A percentile compares a stretch with the other conserved stretches of the same genome.
These are phyloP conservation scores for Phasia obesa DNA, from an alignment of 2,888 invertebrate genomes.

Conservation along the genomic window DNA sequence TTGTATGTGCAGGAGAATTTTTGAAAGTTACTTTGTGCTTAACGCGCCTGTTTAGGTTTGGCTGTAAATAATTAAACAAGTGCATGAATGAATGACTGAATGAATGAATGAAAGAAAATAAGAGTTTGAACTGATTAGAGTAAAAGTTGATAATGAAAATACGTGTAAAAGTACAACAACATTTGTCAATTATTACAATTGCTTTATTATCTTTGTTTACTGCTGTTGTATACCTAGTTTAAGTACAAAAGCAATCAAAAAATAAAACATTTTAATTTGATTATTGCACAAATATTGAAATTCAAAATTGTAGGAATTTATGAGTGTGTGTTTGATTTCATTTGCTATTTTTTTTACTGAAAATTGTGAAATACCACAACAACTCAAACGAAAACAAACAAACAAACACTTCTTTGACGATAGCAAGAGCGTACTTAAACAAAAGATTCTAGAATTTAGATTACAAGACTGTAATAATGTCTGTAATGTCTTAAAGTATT, in stretches of 20 bases:
- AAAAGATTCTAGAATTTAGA: slow-evolving; percentile 8
- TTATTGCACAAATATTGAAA: slow-evolving; percentile 63
- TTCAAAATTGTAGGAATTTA: slow-evolving; percentile 46
- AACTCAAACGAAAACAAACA: slow-evolving; percentile 7
- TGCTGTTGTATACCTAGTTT: slow-evolving; percentile 7
- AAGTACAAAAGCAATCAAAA: slow-evolving; percentile 12
- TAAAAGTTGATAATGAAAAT: slow-evolving; percentile 37
- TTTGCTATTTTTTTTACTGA: slow-evolving; percentile 20
- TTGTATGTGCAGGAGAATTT: no score
- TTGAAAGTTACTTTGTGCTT: no score
- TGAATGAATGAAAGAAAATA: slow-evolving; percentile 11
- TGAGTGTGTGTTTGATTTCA: slow-evolving; percentile 26
- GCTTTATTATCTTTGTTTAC: slow-evolving; percentile 10
- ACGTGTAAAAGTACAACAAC: neutral
- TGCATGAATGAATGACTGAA: slow-evolving; percentile 43
- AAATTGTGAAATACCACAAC: slow-evolving; percentile 59
- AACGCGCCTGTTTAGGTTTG: no score
- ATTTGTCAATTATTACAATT: slow-evolving; percentile 28
- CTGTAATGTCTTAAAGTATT: neutral
- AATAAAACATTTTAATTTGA: slow-evolving; percentile 41
- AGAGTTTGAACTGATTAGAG: slow-evolving; percentile 29
- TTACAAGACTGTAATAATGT: neutral
- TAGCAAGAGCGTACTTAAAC: slow-evolving; percentile 29
- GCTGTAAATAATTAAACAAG: slow-evolving; percentile 16
- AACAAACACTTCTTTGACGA: slow-evolving; percentile 39